Evolutionary conservation across 2,797 vertebrate genomes (phyloP).

Genomic region (Acrossocheilus fasciatus): DNA sequence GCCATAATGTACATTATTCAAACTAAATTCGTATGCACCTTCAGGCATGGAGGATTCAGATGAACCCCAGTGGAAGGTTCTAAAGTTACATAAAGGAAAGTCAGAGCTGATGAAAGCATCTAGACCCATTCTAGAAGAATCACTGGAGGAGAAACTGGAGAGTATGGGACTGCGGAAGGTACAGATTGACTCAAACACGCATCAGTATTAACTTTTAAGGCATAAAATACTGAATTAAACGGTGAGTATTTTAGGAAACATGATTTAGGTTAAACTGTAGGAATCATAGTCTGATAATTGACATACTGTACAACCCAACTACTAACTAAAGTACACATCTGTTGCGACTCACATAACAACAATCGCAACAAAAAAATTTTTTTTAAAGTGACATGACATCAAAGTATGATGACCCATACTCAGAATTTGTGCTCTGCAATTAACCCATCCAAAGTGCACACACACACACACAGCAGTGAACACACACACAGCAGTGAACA

Average conservation of each 20-base stretch:
- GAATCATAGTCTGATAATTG: neutral
- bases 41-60: slow-evolving; percentile 55
- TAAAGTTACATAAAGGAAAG: slow-evolving; percentile 62
- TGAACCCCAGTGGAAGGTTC: slow-evolving; percentile 50
- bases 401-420: too few species aligned
- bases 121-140: slow-evolving; percentile 68
- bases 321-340: neutral
- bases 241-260: neutral
- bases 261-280: neutral
- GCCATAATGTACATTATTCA: neutral
- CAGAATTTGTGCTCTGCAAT: too few species aligned
- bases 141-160: slow-evolving; percentile 74
- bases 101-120: slow-evolving; percentile 68
- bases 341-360: neutral
- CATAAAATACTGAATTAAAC: neutral
- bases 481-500: too few species aligned
- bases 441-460: too few species aligned
- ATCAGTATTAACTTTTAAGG: neutral
- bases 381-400: too few species aligned
- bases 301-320: neutral
- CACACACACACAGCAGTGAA: too few species aligned
- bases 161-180: slow-evolving; percentile 71
- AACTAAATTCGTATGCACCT: slow-evolving; percentile 29
- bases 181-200: neutral
- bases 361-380: neutral